A percentile compares a stretch with the other conserved stretches of the same genome.
phyloP scores from a whole-genome alignment of 2,888 invertebrate genomes.

The Emmelina monodactyla region DNA sequence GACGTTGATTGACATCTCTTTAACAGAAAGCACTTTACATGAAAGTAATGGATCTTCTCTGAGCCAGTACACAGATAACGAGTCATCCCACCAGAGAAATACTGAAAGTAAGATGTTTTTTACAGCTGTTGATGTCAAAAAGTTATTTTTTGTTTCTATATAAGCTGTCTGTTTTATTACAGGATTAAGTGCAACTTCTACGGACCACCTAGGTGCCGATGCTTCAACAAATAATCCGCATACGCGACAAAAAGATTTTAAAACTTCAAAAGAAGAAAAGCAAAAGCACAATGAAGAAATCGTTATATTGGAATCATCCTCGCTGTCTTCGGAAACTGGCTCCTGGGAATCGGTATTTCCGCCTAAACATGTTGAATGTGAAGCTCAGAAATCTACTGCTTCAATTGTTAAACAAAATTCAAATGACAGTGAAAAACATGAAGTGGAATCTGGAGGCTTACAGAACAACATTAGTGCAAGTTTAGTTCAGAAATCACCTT shows the following conservation, averaged over 20 bases:
- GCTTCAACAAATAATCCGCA: no score
- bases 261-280: slow-evolving; percentile 64
- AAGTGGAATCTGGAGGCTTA: slow-evolving; percentile 15
- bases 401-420: slow-evolving; percentile 41
- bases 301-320: slow-evolving; percentile 68
- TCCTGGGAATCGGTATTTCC: slow-evolving; percentile 72
- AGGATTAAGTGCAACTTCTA: no score
- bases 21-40: slow-evolving; percentile 49
- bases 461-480: slow-evolving; percentile 18
- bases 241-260: no score
- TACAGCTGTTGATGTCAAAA: no score
- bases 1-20: slow-evolving; percentile 40
- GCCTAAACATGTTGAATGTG: slow-evolving; percentile 39
- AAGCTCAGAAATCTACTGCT: slow-evolving; percentile 17
- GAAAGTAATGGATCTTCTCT: slow-evolving; percentile 19
- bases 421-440: slow-evolving; percentile 37
- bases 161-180: no score
- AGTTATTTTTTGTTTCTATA: no score
- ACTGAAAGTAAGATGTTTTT: slow-evolving; percentile 16
- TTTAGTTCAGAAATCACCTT: slow-evolving; percentile 26
- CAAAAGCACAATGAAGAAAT: slow-evolving; percentile 70
- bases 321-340: slow-evolving; percentile 70
- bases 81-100: slow-evolving; percentile 19
- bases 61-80: slow-evolving; percentile 19
- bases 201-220: no score